phyloP scores from a whole-genome alignment of 2,888 invertebrate species.

The Trachelus tabidus region DNA sequence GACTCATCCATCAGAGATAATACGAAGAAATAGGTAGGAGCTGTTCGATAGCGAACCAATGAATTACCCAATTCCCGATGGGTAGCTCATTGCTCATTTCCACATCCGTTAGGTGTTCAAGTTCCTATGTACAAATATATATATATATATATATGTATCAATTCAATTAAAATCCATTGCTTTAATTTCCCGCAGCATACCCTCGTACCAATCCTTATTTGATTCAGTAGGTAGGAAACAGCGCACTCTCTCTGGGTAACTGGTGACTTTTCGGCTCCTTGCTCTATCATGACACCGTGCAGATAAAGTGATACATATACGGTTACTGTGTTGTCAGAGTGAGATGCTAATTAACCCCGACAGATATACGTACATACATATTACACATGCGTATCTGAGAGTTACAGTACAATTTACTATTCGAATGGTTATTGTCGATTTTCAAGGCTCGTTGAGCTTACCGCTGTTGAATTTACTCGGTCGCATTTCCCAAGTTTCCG shows the following conservation, averaged over 20 bases:
- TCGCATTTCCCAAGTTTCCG: not conserved
- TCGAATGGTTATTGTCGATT: not conserved
- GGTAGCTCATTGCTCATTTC: constrained; percentile 35
- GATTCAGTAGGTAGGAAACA: not conserved
- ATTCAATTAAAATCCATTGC: not conserved
- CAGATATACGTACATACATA: not conserved
- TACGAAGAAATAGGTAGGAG: not conserved
- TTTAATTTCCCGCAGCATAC: not conserved
- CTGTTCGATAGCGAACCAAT: constrained; percentile 15
- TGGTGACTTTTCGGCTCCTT: not conserved
- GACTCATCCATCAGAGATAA: not conserved
- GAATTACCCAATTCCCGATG: constrained; percentile 34
- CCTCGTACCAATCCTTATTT: not conserved
- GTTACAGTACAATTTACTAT: not conserved
- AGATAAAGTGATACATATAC: not conserved
- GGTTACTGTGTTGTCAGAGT: not conserved
- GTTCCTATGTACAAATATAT: not conserved
- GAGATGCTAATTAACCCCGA: not conserved
- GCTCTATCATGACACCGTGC: not conserved
- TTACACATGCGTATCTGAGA: not conserved
- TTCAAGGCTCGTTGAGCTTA: not conserved
- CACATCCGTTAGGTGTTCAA: constrained; percentile 24
- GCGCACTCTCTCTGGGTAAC: not conserved
- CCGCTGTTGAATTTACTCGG: not conserved
- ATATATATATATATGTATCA: not conserved